Percentiles rank a stretch among this genome's conserved stretches.
These are phyloP conservation scores for Fratercula arctica DNA, from an alignment of 2,797 vertebrate species.

Conservation along the genomic window DNA sequence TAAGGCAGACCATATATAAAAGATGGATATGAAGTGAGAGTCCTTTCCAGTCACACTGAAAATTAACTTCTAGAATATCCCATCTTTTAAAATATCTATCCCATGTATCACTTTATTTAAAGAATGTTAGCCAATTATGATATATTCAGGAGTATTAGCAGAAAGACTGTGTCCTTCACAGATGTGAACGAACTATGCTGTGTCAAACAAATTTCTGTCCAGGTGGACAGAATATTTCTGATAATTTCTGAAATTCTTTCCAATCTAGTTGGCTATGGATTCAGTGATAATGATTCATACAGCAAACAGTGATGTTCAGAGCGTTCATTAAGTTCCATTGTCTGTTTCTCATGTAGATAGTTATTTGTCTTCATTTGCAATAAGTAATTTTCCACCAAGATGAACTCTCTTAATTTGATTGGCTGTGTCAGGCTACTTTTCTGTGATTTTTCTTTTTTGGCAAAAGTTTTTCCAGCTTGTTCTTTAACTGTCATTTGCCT, in stretches of 20 bases:
- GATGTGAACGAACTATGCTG: not conserved
- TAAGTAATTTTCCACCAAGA: not conserved
- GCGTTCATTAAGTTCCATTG: conserved; percentile 16
- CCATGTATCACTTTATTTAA: not conserved
- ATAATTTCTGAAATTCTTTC: conserved; percentile 11
- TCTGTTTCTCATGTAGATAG: not conserved
- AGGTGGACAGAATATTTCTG: not conserved
- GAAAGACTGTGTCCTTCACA: not conserved
- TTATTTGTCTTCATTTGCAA: conserved; percentile 35
- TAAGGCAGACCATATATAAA: not conserved
- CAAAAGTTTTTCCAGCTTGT: conserved; percentile 52
- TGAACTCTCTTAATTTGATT: not conserved
- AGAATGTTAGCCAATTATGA: not conserved
- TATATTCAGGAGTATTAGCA: not conserved
- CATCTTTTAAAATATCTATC: not conserved
- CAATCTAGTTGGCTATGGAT: not conserved
- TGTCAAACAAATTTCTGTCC: not conserved
- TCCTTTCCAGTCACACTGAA: not conserved
- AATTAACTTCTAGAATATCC: not conserved
- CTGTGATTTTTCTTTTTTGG: conserved; percentile 43
- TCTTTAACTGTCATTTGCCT: conserved; percentile 62
- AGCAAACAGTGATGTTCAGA: conserved; percentile 26
- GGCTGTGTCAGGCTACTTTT: conserved; percentile 22
- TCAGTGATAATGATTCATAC: not conserved
- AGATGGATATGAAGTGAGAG: not conserved